Percentiles rank a stretch among this genome's conserved stretches.
These are phyloP conservation scores for Chydorus sphaericus DNA, from an alignment of 2,888 invertebrate genomes.

Conservation along the genomic window DNA sequence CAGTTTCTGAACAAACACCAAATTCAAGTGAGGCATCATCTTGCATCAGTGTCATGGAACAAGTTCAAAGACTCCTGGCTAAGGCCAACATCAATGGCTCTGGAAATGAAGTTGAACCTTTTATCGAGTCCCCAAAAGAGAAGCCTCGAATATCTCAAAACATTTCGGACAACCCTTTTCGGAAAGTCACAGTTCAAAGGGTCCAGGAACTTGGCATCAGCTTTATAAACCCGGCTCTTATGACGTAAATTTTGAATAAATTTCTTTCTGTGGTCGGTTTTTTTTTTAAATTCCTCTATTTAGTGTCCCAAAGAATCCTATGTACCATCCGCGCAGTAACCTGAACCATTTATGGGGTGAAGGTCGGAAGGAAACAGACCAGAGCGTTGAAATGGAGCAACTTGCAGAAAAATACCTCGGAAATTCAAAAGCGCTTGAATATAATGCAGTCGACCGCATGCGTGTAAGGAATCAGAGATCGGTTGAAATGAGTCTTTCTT, in stretches of 20 bases:
- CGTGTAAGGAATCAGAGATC: neutral
- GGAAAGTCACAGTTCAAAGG: conserved; percentile 6
- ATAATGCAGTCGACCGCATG: neutral
- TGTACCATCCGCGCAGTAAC: neutral
- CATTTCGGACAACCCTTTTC: neutral
- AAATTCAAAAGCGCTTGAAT: neutral
- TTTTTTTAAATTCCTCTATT: neutral
- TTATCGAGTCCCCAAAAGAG: neutral
- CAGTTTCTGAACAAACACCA: neutral
- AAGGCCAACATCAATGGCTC: neutral
- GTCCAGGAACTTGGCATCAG: conserved; percentile 12
- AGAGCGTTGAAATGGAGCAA: conserved; percentile 5
- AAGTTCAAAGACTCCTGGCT: conserved; percentile 5
- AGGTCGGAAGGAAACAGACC: neutral
- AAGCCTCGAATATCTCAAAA: neutral
- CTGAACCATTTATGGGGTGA: neutral
- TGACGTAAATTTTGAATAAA: neutral
- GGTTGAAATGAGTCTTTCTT: neutral
- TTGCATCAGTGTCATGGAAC: conserved; percentile 7
- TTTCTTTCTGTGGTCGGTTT: neutral
- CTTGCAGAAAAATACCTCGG: conserved; percentile 7
- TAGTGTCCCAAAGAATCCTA: neutral
- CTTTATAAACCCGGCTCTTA: neutral
- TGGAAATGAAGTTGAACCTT: neutral
- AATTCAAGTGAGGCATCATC: neutral